These are phyloP conservation scores for Felis chaus DNA, from an alignment of 2,113 vertebrate species.

Conservation along the genomic window DNA sequence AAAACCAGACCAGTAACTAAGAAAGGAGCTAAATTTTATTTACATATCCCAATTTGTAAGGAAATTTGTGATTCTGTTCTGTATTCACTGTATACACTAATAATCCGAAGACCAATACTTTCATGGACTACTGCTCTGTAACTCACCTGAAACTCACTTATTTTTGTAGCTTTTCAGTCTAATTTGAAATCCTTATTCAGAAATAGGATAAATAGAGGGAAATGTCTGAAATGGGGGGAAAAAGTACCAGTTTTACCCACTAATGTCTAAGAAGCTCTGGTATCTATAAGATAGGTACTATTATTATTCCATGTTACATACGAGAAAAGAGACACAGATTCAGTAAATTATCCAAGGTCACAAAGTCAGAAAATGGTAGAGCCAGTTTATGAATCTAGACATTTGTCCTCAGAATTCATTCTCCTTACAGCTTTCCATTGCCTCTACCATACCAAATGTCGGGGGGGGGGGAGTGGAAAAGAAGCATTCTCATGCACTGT, in stretches of 20 bases:
- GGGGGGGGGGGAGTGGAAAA: background rate
- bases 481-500: background rate
- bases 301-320: background rate
- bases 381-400: background rate
- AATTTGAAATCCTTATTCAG: constrained; percentile 19
- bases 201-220: background rate
- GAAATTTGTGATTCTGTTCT: background rate
- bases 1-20: constrained; percentile 2
- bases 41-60: background rate
- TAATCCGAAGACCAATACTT: background rate
- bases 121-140: background rate
- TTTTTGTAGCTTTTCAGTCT: background rate
- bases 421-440: background rate
- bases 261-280: background rate
- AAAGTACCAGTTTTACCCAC: background rate
- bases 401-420: constrained; percentile 4
- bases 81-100: background rate
- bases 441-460: background rate
- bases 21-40: background rate
- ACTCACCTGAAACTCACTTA: background rate
- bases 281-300: background rate
- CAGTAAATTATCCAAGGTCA: background rate
- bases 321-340: background rate
- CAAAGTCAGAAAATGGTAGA: background rate
- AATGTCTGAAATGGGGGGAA: background rate